These are phyloP conservation scores for Ibidorhyncha struthersii DNA, from an alignment of 2,113 vertebrate genomes.

Conservation along the genomic window DNA sequence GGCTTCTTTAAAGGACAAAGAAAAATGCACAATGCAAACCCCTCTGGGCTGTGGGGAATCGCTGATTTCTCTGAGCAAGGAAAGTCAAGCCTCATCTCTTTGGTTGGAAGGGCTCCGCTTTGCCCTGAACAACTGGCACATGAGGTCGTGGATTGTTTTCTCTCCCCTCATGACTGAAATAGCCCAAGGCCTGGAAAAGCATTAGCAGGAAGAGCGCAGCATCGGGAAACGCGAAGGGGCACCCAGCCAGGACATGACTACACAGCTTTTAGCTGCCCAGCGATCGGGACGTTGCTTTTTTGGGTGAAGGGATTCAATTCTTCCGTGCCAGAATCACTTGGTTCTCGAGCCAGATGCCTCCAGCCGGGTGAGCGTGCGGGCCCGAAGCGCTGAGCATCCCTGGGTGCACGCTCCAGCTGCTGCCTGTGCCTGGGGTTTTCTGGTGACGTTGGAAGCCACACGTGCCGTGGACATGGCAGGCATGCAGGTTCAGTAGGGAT, in stretches of 20 bases:
- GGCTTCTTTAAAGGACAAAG: not conserved
- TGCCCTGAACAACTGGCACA: not conserved
- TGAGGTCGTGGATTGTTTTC: not conserved
- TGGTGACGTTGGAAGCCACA: not conserved
- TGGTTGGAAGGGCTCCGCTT: not conserved
- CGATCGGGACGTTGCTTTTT: not conserved
- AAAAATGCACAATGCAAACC: not conserved
- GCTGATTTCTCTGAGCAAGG: not conserved
- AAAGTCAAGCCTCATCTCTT: not conserved
- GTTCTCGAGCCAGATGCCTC: not conserved
- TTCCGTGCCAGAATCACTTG: not conserved
- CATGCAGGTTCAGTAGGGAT: fast-evolving
- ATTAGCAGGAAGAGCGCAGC: conserved; percentile 16
- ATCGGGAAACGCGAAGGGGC: conserved; percentile 2
- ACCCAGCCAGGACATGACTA: not conserved
- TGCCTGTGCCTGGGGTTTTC: not conserved
- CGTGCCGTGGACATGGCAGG: not conserved
- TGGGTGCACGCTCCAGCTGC: not conserved
- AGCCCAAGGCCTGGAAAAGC: conserved; percentile 44
- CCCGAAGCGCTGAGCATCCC: not conserved
- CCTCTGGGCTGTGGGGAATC: not conserved
- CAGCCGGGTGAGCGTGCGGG: not conserved
- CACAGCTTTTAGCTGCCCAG: not conserved
- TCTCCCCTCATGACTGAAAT: not conserved
- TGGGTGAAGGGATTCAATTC: not conserved